Percentiles rank a stretch among this genome's conserved stretches.
These are phyloP conservation scores for Actinostola sp. DNA, from an alignment of 92 coral and sea anemone species.

Conservation along the genomic window DNA sequence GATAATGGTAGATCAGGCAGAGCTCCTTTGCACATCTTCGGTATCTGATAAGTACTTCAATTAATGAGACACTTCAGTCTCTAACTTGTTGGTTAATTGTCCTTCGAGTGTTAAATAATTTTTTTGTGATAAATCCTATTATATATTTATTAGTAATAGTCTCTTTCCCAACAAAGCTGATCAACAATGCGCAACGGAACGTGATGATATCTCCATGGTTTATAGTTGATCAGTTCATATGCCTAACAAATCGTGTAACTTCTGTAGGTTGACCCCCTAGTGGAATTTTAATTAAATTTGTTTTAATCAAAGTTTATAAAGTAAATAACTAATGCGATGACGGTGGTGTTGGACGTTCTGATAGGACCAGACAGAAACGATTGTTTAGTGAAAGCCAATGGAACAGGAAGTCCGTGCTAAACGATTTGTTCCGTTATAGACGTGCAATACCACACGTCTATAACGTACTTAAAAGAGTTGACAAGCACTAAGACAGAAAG, in stretches of 20 bases:
- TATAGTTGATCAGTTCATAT: no score
- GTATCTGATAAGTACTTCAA: background rate
- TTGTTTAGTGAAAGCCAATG: no score
- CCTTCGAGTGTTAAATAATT: background rate
- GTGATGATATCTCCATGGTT: constrained; percentile 6
- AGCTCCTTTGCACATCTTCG: constrained; percentile 5
- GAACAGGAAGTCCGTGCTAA: no score
- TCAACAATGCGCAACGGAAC: background rate
- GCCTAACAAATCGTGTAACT: background rate
- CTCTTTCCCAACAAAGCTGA: background rate
- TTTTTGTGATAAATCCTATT: background rate
- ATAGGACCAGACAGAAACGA: no score
- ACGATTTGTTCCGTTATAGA: no score
- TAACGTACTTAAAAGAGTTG: no score
- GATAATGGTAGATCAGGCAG: background rate
- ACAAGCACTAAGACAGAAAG: no score
- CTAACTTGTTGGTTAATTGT: background rate
- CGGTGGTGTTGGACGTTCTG: no score
- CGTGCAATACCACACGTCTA: no score
- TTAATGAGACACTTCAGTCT: background rate
- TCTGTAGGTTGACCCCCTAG: background rate
- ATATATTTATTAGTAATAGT: background rate
- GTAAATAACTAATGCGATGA: no score
- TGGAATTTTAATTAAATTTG: background rate
- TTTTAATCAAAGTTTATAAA: no score